A percentile compares a stretch with the other conserved stretches of the same genome.
phyloP scores from a whole-genome alignment of 2,888 invertebrate genomes.

The Caenorhabditis macrosperma region DNA sequence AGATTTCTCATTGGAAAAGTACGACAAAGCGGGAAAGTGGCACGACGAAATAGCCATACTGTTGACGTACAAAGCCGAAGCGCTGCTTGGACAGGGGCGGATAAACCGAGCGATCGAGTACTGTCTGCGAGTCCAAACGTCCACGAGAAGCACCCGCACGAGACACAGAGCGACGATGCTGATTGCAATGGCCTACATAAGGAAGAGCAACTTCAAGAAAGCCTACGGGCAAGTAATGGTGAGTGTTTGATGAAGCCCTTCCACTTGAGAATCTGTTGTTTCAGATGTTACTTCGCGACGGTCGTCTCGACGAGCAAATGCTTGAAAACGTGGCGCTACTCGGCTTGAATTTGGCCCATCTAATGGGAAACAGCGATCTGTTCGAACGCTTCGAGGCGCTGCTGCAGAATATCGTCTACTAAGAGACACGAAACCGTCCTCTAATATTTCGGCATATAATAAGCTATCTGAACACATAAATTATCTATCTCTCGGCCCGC shows the following conservation, averaged over 20 bases:
- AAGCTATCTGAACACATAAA: not conserved
- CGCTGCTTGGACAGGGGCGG: constrained; percentile 29
- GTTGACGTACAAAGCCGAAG: constrained; percentile 45
- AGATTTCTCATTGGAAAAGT: constrained; percentile 3
- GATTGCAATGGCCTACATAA: constrained; percentile 46
- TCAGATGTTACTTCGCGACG: constrained; percentile 20
- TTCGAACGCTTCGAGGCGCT: constrained; percentile 25
- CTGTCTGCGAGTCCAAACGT: not conserved
- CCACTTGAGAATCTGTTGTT: not conserved
- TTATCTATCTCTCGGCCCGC: not conserved
- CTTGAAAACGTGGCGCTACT: constrained; percentile 53
- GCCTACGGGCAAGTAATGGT: constrained; percentile 34
- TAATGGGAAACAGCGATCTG: constrained; percentile 45
- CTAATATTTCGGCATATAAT: not conserved
- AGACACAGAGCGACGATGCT: constrained; percentile 44
- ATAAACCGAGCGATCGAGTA: constrained; percentile 49
- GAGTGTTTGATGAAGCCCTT: not conserved
- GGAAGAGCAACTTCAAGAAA: constrained; percentile 31
- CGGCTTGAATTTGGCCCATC: constrained; percentile 48
- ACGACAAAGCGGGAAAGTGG: not conserved
- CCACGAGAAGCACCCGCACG: not conserved
- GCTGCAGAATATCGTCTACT: constrained; percentile 37
- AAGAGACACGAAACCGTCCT: not conserved
- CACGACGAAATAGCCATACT: constrained; percentile 22
- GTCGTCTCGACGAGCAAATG: constrained; percentile 45